Conservation (phyloP, 2,797 vertebrate genomes). For the Mormyrus proboscirostris region DNA sequence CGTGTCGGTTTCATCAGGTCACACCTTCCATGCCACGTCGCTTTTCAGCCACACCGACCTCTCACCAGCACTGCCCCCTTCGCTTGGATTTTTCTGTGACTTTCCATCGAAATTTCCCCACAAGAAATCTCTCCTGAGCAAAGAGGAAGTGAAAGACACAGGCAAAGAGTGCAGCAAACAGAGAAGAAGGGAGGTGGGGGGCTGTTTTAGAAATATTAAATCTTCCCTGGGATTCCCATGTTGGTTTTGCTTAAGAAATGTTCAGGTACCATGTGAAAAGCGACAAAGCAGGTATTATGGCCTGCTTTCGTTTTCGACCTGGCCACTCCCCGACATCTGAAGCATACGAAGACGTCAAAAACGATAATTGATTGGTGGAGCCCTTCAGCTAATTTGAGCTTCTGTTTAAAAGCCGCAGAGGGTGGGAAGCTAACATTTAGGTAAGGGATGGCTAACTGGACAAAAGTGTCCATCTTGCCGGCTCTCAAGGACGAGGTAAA, state of each 20-base stretch:
- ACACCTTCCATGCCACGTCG: background rate
- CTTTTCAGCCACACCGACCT: background rate
- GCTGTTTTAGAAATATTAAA: background rate
- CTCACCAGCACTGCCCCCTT: background rate
- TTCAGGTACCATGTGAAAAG: background rate
- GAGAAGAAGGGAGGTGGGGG: background rate
- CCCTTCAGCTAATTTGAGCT: background rate
- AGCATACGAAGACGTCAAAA: background rate
- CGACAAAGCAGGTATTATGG: background rate
- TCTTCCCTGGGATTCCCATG: background rate
- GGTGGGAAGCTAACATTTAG: background rate
- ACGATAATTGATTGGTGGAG: background rate
- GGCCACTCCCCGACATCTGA: background rate
- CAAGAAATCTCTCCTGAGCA: background rate
- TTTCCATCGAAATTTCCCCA: constrained; percentile 1
- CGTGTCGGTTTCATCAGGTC: background rate
- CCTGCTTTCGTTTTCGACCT: background rate
- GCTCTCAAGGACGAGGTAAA: background rate
- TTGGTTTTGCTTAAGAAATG: background rate
- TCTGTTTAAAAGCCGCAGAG: background rate
- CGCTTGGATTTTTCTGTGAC: background rate
- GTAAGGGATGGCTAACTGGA: background rate
- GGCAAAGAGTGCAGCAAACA: background rate
- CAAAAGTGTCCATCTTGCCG: background rate
- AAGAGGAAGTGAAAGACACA: background rate